Evolutionary conservation across 2,113 vertebrate genomes (phyloP), one percentile per base, ranked within the genome.

Genomic region (Mungos mungo): DNA sequence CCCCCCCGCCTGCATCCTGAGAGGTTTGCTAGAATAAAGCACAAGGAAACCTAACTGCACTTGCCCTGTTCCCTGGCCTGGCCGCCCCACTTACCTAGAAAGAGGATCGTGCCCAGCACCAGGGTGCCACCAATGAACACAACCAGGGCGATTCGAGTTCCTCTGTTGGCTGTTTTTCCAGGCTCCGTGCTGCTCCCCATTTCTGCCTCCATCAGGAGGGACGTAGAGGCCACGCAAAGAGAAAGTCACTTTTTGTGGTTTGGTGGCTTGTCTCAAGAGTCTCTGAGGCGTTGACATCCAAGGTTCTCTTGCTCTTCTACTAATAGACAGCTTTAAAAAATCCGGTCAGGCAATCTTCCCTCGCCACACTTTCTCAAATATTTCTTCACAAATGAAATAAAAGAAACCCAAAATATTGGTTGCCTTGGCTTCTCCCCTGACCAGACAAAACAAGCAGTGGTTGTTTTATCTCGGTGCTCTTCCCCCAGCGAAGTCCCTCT

Each of bases 1-100:
- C 65, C 13, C 31, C 29, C 31, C 54, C 65, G 93, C 94, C 72
- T 89, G 88, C 33, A 45, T 92, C 66, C 9, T 0, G 1, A 45
- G 38, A 69, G 1, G 5, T 72, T 45, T 80, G 85, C 65, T 68
- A 65, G 33, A 79, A 91, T 45, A 33, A 76, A 96, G 76, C 81
- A 76, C 72, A 41, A 79, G 85, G 63, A 83, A 69, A 38, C 3
- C 16, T 88, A 47, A 50, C 15, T 1, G 27, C 21, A 33, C 23
- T 21, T 2, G 0, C 41, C 83, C 83, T 35, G 77, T 19, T 54
- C 91, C 80, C 95, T 52, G 69, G 38, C 52, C 92, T 93, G 69
- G 52, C n/a, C 0, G 5, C 50, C 85, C 60, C 69, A 93, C 99
- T 99, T 98, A 99, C 99, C 99, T 94, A 99, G 83, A 97, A 99